Conservation (phyloP, 2,113 vertebrate species). For the Oncorhynchus keta region DNA sequence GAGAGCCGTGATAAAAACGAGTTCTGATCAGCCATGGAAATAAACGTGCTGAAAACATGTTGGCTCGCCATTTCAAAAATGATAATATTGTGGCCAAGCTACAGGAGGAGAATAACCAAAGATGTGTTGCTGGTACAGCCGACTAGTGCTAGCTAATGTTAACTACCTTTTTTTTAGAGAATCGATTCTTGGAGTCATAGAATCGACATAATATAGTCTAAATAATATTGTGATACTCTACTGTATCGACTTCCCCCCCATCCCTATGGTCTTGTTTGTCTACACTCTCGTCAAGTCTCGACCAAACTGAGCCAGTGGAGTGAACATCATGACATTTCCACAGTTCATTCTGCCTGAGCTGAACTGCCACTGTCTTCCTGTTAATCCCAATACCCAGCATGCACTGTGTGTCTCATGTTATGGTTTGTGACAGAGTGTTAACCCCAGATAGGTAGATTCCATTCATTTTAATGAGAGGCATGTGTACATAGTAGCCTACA, state of each 20-base stretch:
- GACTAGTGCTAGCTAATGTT: too few species aligned
- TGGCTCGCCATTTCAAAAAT: too few species aligned
- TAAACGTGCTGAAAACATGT: too few species aligned
- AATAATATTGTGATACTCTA: neutral
- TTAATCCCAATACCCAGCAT: neutral
- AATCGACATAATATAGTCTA: too few species aligned
- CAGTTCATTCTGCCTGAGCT: neutral
- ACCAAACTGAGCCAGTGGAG: neutral
- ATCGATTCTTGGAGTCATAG: too few species aligned
- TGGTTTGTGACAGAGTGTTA: neutral
- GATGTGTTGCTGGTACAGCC: too few species aligned
- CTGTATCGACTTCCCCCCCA: neutral
- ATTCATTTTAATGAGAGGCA: neutral
- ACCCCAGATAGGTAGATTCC: neutral
- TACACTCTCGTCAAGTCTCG: neutral
- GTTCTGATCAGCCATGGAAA: too few species aligned
- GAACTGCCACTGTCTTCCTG: neutral
- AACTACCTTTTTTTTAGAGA: too few species aligned
- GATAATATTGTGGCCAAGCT: too few species aligned
- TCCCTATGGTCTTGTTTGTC: neutral
- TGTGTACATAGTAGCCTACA: neutral
- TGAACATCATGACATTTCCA: neutral
- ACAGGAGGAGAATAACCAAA: too few species aligned
- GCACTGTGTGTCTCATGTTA: neutral
- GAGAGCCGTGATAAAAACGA: too few species aligned